Evolutionary conservation across 1,140 invertebrate genomes (phyloP).

Genomic region (Trachelipus rathkii): DNA sequence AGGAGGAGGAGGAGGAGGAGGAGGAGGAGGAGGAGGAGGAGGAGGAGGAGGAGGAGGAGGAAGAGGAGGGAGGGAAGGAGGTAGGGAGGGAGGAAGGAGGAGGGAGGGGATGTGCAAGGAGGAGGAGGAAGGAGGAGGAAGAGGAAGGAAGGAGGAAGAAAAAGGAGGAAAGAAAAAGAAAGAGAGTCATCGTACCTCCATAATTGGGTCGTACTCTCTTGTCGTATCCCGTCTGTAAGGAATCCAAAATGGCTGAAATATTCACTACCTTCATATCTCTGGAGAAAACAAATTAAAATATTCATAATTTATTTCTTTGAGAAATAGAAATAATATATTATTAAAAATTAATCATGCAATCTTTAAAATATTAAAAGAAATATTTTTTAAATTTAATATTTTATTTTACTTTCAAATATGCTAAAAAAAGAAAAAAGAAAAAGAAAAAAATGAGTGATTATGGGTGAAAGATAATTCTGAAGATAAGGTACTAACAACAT

Average conservation of each 20-base stretch:
- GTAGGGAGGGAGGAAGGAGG: too few species aligned
- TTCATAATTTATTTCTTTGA: not conserved
- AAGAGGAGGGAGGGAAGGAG: too few species aligned
- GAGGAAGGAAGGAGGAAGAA: conserved; percentile 7
- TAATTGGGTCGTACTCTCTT: conserved; percentile 97
- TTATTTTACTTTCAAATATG: not conserved
- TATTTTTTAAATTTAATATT: not conserved
- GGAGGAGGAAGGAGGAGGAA: too few species aligned
- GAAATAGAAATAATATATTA: not conserved
- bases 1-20: too few species aligned
- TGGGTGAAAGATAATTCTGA: too few species aligned
- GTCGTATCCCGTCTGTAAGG: conserved; percentile 90
- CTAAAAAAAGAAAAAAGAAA: not conserved
- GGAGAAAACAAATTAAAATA: not conserved
- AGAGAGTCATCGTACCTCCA: conserved; percentile 71
- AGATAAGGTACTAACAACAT: too few species aligned
- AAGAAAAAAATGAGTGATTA: not conserved
- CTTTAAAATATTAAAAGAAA: too few species aligned
- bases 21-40: too few species aligned
- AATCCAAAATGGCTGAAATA: conserved; percentile 87
- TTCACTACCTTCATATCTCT: conserved; percentile 63
- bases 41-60: not conserved
- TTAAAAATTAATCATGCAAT: not conserved
- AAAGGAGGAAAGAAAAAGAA: too few species aligned
- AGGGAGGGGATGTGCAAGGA: not conserved